Conservation (phyloP, 2,113 vertebrate species). For the Serinus canaria region DNA sequence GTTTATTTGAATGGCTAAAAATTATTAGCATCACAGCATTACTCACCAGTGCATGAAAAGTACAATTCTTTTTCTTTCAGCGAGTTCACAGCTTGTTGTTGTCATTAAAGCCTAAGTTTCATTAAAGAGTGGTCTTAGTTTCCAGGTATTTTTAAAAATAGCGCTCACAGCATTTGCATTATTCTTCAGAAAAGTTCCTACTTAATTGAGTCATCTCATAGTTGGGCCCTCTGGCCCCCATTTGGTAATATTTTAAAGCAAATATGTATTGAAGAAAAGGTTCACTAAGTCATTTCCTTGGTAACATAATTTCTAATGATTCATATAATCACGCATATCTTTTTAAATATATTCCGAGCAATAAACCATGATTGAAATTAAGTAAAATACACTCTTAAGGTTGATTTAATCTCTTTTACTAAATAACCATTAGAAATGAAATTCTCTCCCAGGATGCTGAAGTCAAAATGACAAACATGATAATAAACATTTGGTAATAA, state of each 20-base stretch:
- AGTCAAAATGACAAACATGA: slow-evolving; percentile 16
- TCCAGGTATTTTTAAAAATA: not conserved
- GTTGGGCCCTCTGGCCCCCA: not conserved
- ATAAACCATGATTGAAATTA: slow-evolving; percentile 48
- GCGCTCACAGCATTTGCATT: not conserved
- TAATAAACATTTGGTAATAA: slow-evolving; percentile 54
- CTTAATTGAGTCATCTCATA: not conserved
- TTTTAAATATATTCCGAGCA: slow-evolving; percentile 2
- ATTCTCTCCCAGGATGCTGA: slow-evolving; percentile 4
- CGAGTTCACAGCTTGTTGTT: not conserved
- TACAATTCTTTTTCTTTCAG: not conserved
- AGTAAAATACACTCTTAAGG: slow-evolving; percentile 46
- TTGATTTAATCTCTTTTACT: slow-evolving; percentile 42
- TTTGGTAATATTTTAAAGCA: not conserved
- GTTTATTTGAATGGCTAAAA: not conserved
- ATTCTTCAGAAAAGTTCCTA: not conserved
- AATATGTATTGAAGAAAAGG: not conserved
- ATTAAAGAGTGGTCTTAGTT: not conserved
- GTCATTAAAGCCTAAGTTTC: not conserved
- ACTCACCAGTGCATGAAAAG: not conserved
- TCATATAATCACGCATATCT: not conserved
- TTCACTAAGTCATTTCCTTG: not conserved
- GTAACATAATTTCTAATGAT: slow-evolving; percentile 10
- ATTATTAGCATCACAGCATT: not conserved
- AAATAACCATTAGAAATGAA: slow-evolving; percentile 33